Evolutionary conservation across 2,888 invertebrate genomes (phyloP).

Genomic region (Xanthorhoe spadicearia): DNA sequence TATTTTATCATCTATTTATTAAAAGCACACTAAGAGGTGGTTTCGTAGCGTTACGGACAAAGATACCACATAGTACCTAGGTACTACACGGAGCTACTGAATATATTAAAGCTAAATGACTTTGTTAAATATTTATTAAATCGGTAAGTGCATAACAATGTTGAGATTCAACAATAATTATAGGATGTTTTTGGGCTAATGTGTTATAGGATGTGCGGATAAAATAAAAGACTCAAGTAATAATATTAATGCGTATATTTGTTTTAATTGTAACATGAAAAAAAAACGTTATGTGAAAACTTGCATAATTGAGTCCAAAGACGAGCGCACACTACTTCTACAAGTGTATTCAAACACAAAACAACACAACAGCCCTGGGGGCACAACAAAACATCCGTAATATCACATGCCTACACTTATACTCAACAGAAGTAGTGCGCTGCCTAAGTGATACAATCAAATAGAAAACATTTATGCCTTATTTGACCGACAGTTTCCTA

Average conservation of each 20-base stretch:
- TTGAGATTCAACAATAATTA: too few species aligned
- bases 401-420: slow-evolving; percentile 61
- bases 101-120: too few species aligned
- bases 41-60: too few species aligned
- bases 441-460: slow-evolving; percentile 41
- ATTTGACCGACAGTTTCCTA: slow-evolving; percentile 24
- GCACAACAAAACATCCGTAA: slow-evolving; percentile 63
- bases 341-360: slow-evolving; percentile 61
- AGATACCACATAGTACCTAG: too few species aligned
- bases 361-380: slow-evolving; percentile 65
- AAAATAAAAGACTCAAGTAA: slow-evolving; percentile 55
- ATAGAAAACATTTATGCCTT: slow-evolving; percentile 34
- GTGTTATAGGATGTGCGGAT: too few species aligned
- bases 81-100: too few species aligned
- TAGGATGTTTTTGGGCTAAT: too few species aligned
- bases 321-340: slow-evolving; percentile 66
- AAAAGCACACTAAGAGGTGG: too few species aligned
- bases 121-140: background rate
- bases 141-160: too few species aligned
- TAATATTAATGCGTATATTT: slow-evolving; percentile 80
- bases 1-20: too few species aligned
- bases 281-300: slow-evolving; percentile 77
- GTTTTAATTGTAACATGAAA: slow-evolving; percentile 81
- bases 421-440: slow-evolving; percentile 62
- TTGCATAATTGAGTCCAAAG: slow-evolving; percentile 73